A percentile compares a stretch with the other conserved stretches of the same genome.
These are phyloP conservation scores for Halichoeres trimaculatus DNA, from an alignment of 2,113 vertebrate species.

Conservation along the genomic window DNA sequence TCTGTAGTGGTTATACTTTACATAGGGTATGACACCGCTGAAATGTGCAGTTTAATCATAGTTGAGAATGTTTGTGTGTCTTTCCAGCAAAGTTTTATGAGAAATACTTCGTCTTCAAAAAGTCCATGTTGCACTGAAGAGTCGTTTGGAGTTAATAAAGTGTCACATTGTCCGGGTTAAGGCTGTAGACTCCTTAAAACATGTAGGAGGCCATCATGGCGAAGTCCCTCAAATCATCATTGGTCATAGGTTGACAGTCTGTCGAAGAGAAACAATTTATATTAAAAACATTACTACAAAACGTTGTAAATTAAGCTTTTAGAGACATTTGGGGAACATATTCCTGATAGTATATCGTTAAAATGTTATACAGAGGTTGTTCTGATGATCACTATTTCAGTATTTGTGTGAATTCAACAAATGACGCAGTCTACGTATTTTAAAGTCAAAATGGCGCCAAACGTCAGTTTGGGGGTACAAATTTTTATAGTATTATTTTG, in stretches of 20 bases:
- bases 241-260: constrained; percentile 59
- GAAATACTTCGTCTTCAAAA: not conserved
- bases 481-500: too few species aligned
- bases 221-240: constrained; percentile 69
- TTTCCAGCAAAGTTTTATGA: constrained; percentile 3
- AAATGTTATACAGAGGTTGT: too few species aligned
- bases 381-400: too few species aligned
- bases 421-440: too few species aligned
- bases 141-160: not conserved
- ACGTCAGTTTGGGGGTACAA: too few species aligned
- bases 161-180: constrained; percentile 39
- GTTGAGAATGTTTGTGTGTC: not conserved
- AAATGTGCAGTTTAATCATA: not conserved
- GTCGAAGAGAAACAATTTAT: constrained; percentile 20
- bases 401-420: too few species aligned
- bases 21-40: not conserved
- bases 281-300: not conserved
- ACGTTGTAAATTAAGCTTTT: not conserved
- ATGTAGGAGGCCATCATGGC: constrained; percentile 79
- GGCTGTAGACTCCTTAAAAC: constrained; percentile 51
- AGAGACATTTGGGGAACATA: too few species aligned
- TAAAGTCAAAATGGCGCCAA: too few species aligned
- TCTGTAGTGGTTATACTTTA: not conserved
- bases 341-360: too few species aligned
- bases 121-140: not conserved